Evolutionary conservation across 2,888 invertebrate species (phyloP), one percentile per base, ranked within the genome.

Genomic region (Patella ulyssiponensis): DNA sequence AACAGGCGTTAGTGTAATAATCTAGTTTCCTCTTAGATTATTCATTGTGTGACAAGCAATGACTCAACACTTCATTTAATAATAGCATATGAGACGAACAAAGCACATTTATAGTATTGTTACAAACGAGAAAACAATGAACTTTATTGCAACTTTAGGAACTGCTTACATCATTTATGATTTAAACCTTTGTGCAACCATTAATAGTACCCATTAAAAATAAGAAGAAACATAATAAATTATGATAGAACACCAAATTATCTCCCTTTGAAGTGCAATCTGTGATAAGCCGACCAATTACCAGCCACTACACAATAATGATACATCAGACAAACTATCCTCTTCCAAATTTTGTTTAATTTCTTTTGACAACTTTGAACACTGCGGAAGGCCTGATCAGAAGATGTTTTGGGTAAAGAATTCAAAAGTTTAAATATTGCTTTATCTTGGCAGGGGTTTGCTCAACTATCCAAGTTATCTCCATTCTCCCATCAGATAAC

Each of bases 241-340:
- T 33, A 33, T 33, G 64, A 64, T 20, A 23, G 14, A 64, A 64
- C 20, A 23, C 20, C 23, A 23, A 64, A 64, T 64, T 64, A 64
- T 64, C 64, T 23, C 64, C 20, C 64, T 64, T 64, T 64, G 64
- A 64, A 23, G 20, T 64, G 64, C 64, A 64, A 64, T 23, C 23
- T 64, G 20, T 64, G 23, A 64, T 64, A 23, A 64, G 64, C 12
- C 64, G 1, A 12, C 44, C 64, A 64, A 64, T 64, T 64, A 64
- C 20, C 64, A 64, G 23, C 20, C 64, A 64, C 64, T 64, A 64
- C 64, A 64, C 20, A 23, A 64, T 64, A 64, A 64, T 64, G 64
- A 64, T 64, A 64, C 64, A 64, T 64, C 64, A 64, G 64, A 64
- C 64, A 64, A 64, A 64, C 23, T 64, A 20, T 23, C 64, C 64